Evolutionary conservation across 2,113 vertebrate species (phyloP), one percentile per base, ranked within the genome.

Genomic region (Mustelus asterias): DNA sequence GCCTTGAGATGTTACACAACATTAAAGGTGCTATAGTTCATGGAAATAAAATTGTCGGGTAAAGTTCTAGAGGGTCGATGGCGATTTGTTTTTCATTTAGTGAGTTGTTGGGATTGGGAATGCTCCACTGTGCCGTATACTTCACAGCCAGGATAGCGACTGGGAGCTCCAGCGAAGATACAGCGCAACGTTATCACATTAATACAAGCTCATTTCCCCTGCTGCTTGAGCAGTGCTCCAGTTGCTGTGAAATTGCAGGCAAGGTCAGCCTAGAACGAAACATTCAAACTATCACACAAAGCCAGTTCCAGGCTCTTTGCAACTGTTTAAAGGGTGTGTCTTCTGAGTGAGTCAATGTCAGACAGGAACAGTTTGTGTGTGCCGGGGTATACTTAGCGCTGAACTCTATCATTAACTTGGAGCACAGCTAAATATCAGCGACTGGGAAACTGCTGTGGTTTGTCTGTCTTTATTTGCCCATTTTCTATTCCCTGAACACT

Each of bases 391-490:
- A 67, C 60, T 67, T 63, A 93, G 60, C 22, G n/a, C 90, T 93
- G 90, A 67, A 93, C 60, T 93, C 58, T 90, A 54, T 90, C 48
- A 90, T 90, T 67, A 93, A 92, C 48, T n/a, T 63, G 58, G 89
- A 92, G 14, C 54, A n/a, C 18, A 90, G 90, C 67, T 93, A 67
- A 63, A n/a, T 67, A 67, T 63, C 90, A 93, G 90, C 33, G 60
- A 65, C 85, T 93, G 60, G 67, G 60, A 93, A n/a, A 67, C 60
- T 93, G 29, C 90, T 93, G 90, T 93, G 90, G 44, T 67, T 92
- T 16, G 13, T 10, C 54, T 92, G 58, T 58, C 48, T 24, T 54
- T 89, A 41, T 24, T 60, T 63, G 88, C 88, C 37, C 5, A 24
- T 33, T 33, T 93, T 93, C 18, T 93, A 93, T 93, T 93, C 60